A percentile compares a stretch with the other conserved stretches of the same genome.
Evolutionary conservation across 2,113 vertebrate genomes (phyloP).

Genomic region (Sphaerodactylus townsendi): DNA sequence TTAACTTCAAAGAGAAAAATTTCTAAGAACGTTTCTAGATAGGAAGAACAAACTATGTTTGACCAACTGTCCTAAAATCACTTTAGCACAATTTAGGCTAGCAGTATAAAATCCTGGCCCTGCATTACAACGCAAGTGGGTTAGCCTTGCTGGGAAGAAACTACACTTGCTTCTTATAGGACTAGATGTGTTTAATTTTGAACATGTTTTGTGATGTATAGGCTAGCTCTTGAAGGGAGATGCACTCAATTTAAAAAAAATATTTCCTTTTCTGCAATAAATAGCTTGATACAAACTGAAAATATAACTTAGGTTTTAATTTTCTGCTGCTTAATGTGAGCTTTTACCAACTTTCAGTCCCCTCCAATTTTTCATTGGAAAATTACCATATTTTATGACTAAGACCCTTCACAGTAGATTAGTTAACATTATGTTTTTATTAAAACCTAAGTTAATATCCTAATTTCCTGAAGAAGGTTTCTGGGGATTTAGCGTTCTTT

Average conservation of each 20-base stretch:
- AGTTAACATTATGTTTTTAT: slow-evolving; percentile 70
- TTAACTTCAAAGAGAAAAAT: too few relatives aligned
- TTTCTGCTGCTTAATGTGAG: slow-evolving; percentile 58
- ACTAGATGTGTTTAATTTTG: background rate
- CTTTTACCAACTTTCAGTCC: slow-evolving; percentile 49
- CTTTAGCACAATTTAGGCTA: background rate
- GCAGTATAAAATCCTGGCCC: background rate
- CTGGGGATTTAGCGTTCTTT: slow-evolving; percentile 42
- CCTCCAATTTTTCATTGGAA: slow-evolving; percentile 50
- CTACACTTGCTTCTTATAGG: background rate
- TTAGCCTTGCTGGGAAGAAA: background rate
- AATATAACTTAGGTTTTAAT: slow-evolving; percentile 63
- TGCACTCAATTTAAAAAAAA: background rate
- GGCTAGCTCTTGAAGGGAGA: background rate
- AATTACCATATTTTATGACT: slow-evolving; percentile 46
- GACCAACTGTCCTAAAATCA: too few relatives aligned
- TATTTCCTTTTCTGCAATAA: background rate
- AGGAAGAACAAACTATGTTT: too few relatives aligned
- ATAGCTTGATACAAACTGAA: slow-evolving; percentile 52
- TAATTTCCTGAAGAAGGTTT: slow-evolving; percentile 63
- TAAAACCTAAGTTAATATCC: slow-evolving; percentile 65
- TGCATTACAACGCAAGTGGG: background rate
- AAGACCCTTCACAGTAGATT: slow-evolving; percentile 68
- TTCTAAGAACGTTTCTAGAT: too few relatives aligned
- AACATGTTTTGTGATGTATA: background rate